Evolutionary conservation across 2,888 invertebrate species (phyloP), one percentile per base, ranked within the genome.

Genomic region (Nomada lathburiana): DNA sequence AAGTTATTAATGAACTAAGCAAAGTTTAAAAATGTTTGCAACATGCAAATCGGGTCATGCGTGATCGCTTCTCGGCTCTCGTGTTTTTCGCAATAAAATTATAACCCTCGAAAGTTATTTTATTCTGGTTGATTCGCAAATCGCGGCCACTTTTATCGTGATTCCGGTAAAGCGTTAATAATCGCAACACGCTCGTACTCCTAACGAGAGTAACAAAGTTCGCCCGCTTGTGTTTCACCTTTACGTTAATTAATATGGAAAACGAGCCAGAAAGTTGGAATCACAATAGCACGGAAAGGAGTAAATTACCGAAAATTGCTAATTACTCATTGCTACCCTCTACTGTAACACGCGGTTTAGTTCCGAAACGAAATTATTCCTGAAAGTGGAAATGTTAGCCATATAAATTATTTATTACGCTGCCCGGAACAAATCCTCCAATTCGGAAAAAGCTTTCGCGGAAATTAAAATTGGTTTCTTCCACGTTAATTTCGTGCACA

Each of bases 91-190:
- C 42, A 18, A 71, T 36, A 71, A 67, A 78, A 68, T 62, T 36
- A 4, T n/a, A 16, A 3, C 26, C 20, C 20, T 18, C 42, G 36
- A 23, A 52, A 76, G 69, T 79, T 59, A 57, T 50, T 64, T 78
- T 68, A 57, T 63, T 36, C 29, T n/a, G 13, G 2, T 0, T 44
- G 59, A 44, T 20, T 53, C 36, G 9, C 5, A 4, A 16, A 20
- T 26, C 26, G 29, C 9, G 3, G 29, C n/a, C 47, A 42, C 5
- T 47, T 47, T 47, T 52, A 50, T 59, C 57, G 18, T 11, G 55
- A 62, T 53, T n/a, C 44, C 16, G 50, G 29, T 20, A 44, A 70
- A 60, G 16, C 70, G 47, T 77, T 77, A 67, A 80, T 71, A 60
- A 65, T 44, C 65, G 47, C 53, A 65, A 44, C 18, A n/a, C 5